Percentiles rank a stretch among this genome's conserved stretches.
These are phyloP conservation scores for Drosophila cognata DNA, from an alignment of 2,888 invertebrate species.

Conservation along the genomic window DNA sequence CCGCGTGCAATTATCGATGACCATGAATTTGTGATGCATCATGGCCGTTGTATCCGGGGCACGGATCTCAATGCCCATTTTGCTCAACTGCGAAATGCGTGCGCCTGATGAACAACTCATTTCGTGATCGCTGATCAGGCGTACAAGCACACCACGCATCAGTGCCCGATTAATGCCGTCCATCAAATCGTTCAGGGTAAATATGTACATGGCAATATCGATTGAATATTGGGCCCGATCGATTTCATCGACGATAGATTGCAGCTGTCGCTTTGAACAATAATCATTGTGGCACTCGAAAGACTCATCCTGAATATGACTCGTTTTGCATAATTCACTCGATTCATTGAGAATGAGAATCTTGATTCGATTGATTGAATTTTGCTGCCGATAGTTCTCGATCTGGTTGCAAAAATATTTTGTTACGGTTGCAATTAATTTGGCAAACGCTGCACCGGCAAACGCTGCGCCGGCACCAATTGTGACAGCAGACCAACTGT, in stretches of 20 bases:
- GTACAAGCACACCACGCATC: slow-evolving; percentile 71
- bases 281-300: slow-evolving; percentile 42
- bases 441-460: slow-evolving; percentile 30
- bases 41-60: slow-evolving; percentile 64
- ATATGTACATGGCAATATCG: slow-evolving; percentile 82
- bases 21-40: slow-evolving; percentile 84
- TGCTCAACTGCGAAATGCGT: slow-evolving; percentile 56
- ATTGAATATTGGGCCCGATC: slow-evolving; percentile 75
- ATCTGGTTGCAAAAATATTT: not conserved
- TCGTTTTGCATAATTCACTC: slow-evolving; percentile 23
- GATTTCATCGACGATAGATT: slow-evolving; percentile 63
- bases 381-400: not conserved
- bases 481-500: slow-evolving; percentile 18
- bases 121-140: slow-evolving; percentile 79
- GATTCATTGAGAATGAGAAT: slow-evolving; percentile 63
- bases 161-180: slow-evolving; percentile 67
- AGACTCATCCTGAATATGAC: not conserved
- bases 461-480: slow-evolving; percentile 39
- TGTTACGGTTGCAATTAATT: slow-evolving; percentile 16
- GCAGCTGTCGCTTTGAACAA: slow-evolving; percentile 60
- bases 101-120: slow-evolving; percentile 71
- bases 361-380: not conserved
- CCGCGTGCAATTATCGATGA: slow-evolving; percentile 77
- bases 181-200: slow-evolving; percentile 65
- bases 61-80: slow-evolving; percentile 73